A percentile compares a stretch with the other conserved stretches of the same genome.
phyloP scores from a whole-genome alignment of 2,888 invertebrate species.

The Terebella lapidaria region DNA sequence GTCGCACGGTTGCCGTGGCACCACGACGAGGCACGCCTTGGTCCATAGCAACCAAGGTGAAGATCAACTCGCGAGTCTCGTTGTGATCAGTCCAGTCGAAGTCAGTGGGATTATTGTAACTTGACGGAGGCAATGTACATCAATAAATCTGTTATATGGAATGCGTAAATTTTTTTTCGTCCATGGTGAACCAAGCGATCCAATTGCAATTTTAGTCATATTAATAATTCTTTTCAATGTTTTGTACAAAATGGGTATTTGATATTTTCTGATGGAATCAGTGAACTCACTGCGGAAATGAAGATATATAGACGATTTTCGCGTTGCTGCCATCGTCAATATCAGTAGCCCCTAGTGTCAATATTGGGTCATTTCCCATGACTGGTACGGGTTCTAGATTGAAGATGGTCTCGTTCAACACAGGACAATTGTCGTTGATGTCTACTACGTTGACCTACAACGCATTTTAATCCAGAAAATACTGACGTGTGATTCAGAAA shows the following conservation, averaged over 20 bases:
- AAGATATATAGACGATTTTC: slow-evolving; percentile 7
- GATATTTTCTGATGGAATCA: too few relatives aligned
- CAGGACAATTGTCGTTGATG: slow-evolving; percentile 42
- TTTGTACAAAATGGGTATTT: too few relatives aligned
- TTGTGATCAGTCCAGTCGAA: slow-evolving; percentile 31
- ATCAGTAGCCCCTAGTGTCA: slow-evolving; percentile 30
- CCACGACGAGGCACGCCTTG: slow-evolving; percentile 32
- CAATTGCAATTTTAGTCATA: too few relatives aligned
- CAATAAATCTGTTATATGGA: too few relatives aligned
- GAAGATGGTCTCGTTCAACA: slow-evolving; percentile 26
- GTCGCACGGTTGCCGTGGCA: slow-evolving; percentile 7
- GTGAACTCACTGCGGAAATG: too few relatives aligned
- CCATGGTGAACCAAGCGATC: too few relatives aligned
- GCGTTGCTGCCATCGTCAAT: slow-evolving; percentile 23
- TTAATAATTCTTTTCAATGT: too few relatives aligned
- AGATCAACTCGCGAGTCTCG: slow-evolving; percentile 29
- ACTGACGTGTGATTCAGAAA: neutral
- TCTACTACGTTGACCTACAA: slow-evolving; percentile 32
- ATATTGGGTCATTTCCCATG: slow-evolving; percentile 26
- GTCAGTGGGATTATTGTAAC: slow-evolving; percentile 14
- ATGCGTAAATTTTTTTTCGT: too few relatives aligned
- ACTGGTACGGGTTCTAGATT: slow-evolving; percentile 31
- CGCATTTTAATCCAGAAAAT: neutral
- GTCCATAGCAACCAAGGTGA: slow-evolving; percentile 34
- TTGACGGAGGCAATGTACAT: slow-evolving; percentile 27